Conservation (phyloP, 53 echinoderm and acorn worm species). For the Antedon mediterranea region DNA sequence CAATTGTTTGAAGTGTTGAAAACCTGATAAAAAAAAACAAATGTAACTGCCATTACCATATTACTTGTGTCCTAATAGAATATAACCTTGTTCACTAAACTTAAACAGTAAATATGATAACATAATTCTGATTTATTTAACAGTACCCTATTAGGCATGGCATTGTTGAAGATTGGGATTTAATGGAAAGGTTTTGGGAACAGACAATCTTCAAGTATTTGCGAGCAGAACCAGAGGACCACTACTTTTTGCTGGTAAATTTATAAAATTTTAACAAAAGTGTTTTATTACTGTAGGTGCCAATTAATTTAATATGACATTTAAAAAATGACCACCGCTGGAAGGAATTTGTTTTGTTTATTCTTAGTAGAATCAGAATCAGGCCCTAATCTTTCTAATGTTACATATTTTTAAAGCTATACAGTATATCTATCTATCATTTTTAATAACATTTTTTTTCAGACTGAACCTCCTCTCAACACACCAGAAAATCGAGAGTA, state of each 20-base stretch:
- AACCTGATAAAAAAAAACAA: too few relatives aligned
- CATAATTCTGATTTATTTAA: too few relatives aligned
- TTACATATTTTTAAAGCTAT: too few relatives aligned
- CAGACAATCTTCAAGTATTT: constrained; percentile 97
- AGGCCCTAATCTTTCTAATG: too few relatives aligned
- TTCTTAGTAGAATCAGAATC: too few relatives aligned
- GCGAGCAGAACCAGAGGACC: constrained; percentile 95
- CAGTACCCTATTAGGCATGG: constrained; percentile 98
- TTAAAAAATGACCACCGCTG: neutral
- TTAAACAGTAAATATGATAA: too few relatives aligned
- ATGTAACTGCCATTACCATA: too few relatives aligned
- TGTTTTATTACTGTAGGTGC: neutral
- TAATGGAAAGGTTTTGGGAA: constrained; percentile 92
- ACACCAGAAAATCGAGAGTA: constrained; percentile 97
- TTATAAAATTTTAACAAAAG: neutral
- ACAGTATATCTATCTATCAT: too few relatives aligned
- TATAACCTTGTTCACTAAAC: too few relatives aligned
- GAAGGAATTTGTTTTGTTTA: neutral
- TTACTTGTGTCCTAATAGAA: too few relatives aligned
- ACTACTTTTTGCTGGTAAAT: constrained; percentile 85
- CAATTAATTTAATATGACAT: neutral
- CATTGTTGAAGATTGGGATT: constrained; percentile 97
- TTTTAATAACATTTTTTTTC: too few relatives aligned
- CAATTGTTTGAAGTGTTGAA: too few relatives aligned
- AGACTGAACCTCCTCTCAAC: constrained; percentile 99